Evolutionary conservation across 2,797 vertebrate genomes (phyloP).

Genomic region (Chromobotia macracanthus): DNA sequence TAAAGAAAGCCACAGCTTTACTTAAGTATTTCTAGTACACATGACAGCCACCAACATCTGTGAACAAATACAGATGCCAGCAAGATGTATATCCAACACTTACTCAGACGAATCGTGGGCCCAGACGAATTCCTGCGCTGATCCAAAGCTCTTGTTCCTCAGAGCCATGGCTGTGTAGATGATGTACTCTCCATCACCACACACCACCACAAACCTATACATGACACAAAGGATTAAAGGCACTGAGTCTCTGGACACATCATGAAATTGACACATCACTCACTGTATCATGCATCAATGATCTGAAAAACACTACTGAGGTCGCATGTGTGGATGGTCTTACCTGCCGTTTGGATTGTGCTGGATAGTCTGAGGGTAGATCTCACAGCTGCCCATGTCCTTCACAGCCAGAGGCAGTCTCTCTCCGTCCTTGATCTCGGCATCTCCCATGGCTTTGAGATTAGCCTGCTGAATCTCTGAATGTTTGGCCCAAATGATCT

Average conservation of each 20-base stretch:
- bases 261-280: not conserved
- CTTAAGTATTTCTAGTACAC: slow-evolving; percentile 20
- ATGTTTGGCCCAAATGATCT: slow-evolving; percentile 98
- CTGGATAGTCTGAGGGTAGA: slow-evolving; percentile 97
- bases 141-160: slow-evolving; percentile 98
- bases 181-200: slow-evolving; percentile 88
- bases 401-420: slow-evolving; percentile 93
- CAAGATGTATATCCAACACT: slow-evolving; percentile 66
- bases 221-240: not conserved
- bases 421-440: slow-evolving; percentile 97
- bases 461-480: slow-evolving; percentile 97
- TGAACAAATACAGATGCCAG: not conserved
- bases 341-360: slow-evolving; percentile 98
- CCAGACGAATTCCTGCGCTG: slow-evolving; percentile 97
- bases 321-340: slow-evolving; percentile 29
- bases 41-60: not conserved
- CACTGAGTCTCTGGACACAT: not conserved
- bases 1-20: slow-evolving; percentile 50
- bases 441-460: slow-evolving; percentile 96
- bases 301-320: not conserved
- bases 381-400: slow-evolving; percentile 99
- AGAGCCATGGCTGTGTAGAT: slow-evolving; percentile 95
- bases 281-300: not conserved
- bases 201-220: slow-evolving; percentile 94
- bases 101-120: slow-evolving; percentile 98